Evolutionary conservation across 2,113 vertebrate genomes (phyloP), one percentile per base, ranked within the genome.

Genomic region (Stictonetta naevosa): DNA sequence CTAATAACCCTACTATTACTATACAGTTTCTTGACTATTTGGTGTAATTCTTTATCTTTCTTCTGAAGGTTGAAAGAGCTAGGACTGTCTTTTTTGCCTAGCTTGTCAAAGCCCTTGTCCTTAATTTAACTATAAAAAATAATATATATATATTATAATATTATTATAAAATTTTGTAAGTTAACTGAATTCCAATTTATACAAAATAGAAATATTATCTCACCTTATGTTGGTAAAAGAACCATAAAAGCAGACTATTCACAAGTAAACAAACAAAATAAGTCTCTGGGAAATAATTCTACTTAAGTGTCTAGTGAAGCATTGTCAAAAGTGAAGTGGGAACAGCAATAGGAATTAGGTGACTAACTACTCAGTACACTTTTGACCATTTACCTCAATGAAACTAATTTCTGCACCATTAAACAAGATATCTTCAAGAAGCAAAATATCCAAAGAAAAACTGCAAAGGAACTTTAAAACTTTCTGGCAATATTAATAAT

Each of bases 361-460:
- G 8, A 53, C 10, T 52, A 84, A 33, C 4, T 40, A 42, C 4
- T 79, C 17, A 52, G 46, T 36, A 71, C 48, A 31, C 1, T 75
- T 92, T 88, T 81, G 31, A 67, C 11, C 6, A 33, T 77, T 83
- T 80, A 36, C 55, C 22, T 66, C 15, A 53, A 52, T 28, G 13
- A 83, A 95, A 50, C 1, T 52, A 13, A 62, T 80, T 93, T 94
- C 67, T 74, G 28, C 28, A 26, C 25, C 20, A 38, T 92, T 92
- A 95, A 76, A 73, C 10, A 94, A 42, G 10, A 13, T n/a, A 42
- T 55, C 13, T 87, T 83, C 20, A 50, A 94, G 84, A 94, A 42
- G 29, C 10, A 95, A 89, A 78, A 94, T 67, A 92, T 73, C 83
- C 56, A 84, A 95, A 79, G 36, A 17, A 90, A 82, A 93, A 42